Percentiles rank a stretch among this genome's conserved stretches.
These are phyloP conservation scores for Machimus rusticus DNA, from an alignment of 2,888 invertebrate genomes.

Conservation along the genomic window DNA sequence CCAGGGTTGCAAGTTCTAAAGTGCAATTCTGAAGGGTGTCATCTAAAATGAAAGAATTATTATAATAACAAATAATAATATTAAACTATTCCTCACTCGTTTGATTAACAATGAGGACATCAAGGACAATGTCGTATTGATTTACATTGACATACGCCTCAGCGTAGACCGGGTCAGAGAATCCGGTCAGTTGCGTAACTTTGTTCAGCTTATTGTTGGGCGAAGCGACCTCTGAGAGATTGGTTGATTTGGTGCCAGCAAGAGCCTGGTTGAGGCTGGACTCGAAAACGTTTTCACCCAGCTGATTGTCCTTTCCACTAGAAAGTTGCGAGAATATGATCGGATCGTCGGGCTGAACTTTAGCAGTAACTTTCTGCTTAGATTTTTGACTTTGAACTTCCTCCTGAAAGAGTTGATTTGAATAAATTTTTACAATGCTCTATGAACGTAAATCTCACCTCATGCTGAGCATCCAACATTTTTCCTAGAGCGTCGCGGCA, in stretches of 20 bases:
- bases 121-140: slow-evolving; percentile 97
- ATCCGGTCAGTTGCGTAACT: slow-evolving; percentile 97
- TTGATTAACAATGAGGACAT: slow-evolving; percentile 98
- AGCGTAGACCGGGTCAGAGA: slow-evolving; percentile 99
- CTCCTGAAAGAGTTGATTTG: slow-evolving; percentile 51
- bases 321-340: slow-evolving; percentile 82
- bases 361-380: slow-evolving; percentile 72
- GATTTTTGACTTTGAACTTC: slow-evolving; percentile 65
- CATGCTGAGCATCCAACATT: slow-evolving; percentile 83
- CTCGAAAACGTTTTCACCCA: slow-evolving; percentile 83
- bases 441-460: slow-evolving; percentile 62
- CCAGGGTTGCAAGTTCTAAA: slow-evolving; percentile 95
- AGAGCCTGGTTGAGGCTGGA: slow-evolving; percentile 89
- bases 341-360: slow-evolving; percentile 86
- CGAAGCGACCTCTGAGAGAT: slow-evolving; percentile 65
- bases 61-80: background rate
- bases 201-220: slow-evolving; percentile 72
- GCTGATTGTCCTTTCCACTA: slow-evolving; percentile 69
- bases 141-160: slow-evolving; percentile 99
- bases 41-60: slow-evolving; percentile 60
- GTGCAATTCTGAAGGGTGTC: slow-evolving; percentile 99
- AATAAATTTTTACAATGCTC: background rate
- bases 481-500: slow-evolving; percentile 81
- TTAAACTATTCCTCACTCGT: slow-evolving; percentile 68
- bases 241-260: slow-evolving; percentile 68